A percentile compares a stretch with the other conserved stretches of the same genome.
These are phyloP conservation scores for Leptinotarsa texana DNA, from an alignment of 1,140 invertebrate genomes.

Conservation along the genomic window DNA sequence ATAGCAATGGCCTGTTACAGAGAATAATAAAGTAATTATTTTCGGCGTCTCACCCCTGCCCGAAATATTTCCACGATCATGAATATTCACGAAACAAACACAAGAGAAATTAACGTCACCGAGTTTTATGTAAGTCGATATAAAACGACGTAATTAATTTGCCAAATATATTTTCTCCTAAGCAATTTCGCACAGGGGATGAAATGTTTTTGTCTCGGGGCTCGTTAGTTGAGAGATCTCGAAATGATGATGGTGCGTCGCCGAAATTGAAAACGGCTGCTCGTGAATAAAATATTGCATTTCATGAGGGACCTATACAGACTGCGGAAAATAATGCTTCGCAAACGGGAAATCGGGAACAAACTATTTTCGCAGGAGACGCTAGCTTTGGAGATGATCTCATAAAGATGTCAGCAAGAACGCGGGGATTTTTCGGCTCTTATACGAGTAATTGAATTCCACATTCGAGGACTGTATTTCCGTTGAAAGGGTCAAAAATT, in stretches of 20 bases:
- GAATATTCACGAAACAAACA: constrained; percentile 8
- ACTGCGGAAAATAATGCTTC: too few relatives aligned
- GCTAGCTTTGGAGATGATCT: too few relatives aligned
- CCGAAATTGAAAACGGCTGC: too few relatives aligned
- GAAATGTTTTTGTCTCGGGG: background rate
- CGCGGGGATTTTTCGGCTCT: too few relatives aligned
- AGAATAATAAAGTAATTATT: constrained; percentile 4
- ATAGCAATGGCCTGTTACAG: constrained; percentile 5
- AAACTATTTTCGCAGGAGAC: too few relatives aligned
- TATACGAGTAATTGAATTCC: too few relatives aligned
- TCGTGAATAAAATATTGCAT: too few relatives aligned
- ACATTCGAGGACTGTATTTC: too few relatives aligned
- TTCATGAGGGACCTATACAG: too few relatives aligned
- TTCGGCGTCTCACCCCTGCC: background rate
- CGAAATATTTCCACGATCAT: constrained; percentile 1
- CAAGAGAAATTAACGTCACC: constrained; percentile 1
- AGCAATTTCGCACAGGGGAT: background rate
- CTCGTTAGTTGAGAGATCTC: background rate
- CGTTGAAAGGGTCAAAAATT: too few relatives aligned
- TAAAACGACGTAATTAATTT: constrained; percentile 2
- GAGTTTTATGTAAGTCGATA: constrained; percentile 3
- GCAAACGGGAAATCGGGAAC: too few relatives aligned
- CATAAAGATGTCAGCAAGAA: too few relatives aligned
- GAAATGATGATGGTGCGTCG: background rate
- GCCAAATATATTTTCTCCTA: background rate